These are phyloP conservation scores for Perognathus longimembris DNA, from an alignment of 2,113 vertebrate species.

Conservation along the genomic window DNA sequence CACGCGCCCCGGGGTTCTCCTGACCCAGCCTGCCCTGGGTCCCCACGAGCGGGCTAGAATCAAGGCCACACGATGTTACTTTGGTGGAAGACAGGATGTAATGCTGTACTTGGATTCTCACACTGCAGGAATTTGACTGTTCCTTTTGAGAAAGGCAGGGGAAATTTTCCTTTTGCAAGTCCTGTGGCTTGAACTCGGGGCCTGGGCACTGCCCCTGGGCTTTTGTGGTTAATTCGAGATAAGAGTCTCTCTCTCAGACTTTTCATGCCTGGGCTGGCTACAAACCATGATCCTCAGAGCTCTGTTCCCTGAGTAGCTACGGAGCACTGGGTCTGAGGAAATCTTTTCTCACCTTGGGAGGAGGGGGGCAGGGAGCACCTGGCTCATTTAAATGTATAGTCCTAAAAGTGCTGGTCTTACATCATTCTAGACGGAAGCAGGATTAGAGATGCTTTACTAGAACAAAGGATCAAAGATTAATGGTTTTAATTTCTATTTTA, in stretches of 20 bases:
- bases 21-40: background rate
- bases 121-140: background rate
- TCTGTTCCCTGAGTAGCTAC: no score
- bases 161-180: no score
- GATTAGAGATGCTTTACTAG: conserved; percentile 74
- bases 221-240: no score
- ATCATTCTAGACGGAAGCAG: conserved; percentile 79
- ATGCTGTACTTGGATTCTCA: no score
- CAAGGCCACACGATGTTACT: background rate
- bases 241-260: no score
- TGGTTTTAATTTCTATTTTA: conserved; percentile 89
- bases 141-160: background rate
- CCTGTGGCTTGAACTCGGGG: no score
- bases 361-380: background rate
- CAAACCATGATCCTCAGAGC: no score
- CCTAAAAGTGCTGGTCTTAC: conserved; percentile 74
- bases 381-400: conserved; percentile 37
- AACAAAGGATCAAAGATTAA: conserved; percentile 88
- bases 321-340: background rate
- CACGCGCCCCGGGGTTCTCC: background rate
- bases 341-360: background rate
- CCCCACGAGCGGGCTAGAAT: background rate
- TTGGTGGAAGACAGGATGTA: background rate
- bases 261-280: no score
- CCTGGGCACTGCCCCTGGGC: no score